These are phyloP conservation scores for Sturnira hondurensis DNA, from an alignment of 2,113 vertebrate species.

Conservation along the genomic window DNA sequence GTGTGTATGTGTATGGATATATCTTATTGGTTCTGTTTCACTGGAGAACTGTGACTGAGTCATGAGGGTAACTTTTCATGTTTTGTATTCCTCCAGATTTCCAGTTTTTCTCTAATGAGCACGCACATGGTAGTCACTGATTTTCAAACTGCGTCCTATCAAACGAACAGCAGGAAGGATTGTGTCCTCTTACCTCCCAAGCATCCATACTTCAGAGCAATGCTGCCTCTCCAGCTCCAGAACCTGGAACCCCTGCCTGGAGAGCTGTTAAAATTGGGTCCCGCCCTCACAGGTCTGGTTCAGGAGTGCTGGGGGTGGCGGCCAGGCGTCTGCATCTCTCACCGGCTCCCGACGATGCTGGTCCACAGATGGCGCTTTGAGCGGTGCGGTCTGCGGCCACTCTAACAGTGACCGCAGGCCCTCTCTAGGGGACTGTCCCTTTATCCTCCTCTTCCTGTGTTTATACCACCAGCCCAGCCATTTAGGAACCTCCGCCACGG, in stretches of 20 bases:
- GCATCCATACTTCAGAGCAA: neutral
- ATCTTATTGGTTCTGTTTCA: neutral
- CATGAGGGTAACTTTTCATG: neutral
- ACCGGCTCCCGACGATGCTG: neutral
- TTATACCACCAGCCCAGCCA: neutral
- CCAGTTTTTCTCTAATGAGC: neutral
- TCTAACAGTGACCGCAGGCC: neutral
- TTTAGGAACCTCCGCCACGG: neutral
- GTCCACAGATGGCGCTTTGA: neutral
- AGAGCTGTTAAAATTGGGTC: neutral
- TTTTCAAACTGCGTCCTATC: neutral
- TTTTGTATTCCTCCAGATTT: neutral
- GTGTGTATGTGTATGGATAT: neutral
- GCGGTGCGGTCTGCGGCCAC: neutral
- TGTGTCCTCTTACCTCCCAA: neutral
- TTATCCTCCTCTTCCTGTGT: neutral
- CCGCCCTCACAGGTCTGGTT: neutral
- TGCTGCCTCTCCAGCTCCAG: neutral
- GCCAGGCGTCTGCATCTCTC: neutral
- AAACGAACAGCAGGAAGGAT: neutral
- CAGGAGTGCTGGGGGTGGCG: neutral
- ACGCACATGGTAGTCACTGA: neutral
- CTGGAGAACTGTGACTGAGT: neutral
- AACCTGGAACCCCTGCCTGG: neutral
- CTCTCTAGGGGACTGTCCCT: neutral